phyloP scores from a whole-genome alignment of 2,113 vertebrate genomes.

The Jaculus jaculus region DNA sequence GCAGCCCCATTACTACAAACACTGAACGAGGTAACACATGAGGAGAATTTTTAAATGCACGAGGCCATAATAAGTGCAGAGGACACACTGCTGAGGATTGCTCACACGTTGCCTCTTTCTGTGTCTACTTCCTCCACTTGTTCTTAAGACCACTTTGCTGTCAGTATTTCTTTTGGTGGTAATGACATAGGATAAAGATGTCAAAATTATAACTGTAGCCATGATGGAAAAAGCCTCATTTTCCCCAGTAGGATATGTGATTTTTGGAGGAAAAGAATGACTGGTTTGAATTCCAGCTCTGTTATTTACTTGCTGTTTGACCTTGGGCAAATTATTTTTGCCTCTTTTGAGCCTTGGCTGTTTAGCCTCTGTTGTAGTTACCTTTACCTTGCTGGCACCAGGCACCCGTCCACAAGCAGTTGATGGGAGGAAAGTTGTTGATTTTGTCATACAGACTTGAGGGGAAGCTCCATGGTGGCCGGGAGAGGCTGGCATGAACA shows the following conservation, averaged over 20 bases:
- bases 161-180: not conserved
- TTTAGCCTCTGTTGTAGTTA: constrained; percentile 2
- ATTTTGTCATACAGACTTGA: no score
- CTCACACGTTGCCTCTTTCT: not conserved
- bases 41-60: constrained; percentile 49
- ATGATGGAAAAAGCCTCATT: constrained; percentile 17
- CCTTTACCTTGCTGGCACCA: no score
- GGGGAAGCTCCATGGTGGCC: no score
- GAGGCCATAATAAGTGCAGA: not conserved
- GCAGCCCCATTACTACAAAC: not conserved
- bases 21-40: not conserved
- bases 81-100: not conserved
- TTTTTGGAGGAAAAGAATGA: constrained; percentile 40
- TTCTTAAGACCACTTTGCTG: not conserved
- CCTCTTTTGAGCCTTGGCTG: constrained; percentile 31
- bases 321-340: constrained; percentile 52
- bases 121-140: not conserved
- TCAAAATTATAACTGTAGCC: constrained; percentile 33
- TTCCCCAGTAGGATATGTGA: constrained; percentile 15
- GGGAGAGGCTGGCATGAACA: no score
- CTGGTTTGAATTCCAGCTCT: constrained; percentile 35
- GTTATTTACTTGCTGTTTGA: constrained; percentile 59
- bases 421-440: no score
- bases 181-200: not conserved
- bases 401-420: no score